A percentile compares a stretch with the other conserved stretches of the same genome.
These are phyloP conservation scores for Pseudocheirus occidentalis DNA, from an alignment of 2,797 vertebrate species.

Conservation along the genomic window DNA sequence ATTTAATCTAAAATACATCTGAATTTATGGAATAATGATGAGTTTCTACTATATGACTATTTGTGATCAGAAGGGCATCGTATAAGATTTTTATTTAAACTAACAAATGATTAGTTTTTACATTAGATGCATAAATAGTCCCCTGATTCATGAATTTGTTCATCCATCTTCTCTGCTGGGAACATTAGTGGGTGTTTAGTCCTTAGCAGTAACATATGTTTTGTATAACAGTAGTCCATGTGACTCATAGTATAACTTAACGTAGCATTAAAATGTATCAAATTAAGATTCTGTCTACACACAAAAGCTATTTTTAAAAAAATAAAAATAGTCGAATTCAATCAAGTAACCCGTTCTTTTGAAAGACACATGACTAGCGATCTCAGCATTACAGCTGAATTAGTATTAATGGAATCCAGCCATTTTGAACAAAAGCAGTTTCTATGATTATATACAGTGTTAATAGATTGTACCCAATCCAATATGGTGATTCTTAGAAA, in stretches of 20 bases:
- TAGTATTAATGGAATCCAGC: conserved; percentile 7
- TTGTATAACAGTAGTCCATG: conserved; percentile 38
- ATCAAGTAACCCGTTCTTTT: conserved; percentile 56
- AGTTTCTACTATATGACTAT: background rate
- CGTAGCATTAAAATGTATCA: conserved; percentile 51
- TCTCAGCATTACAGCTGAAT: background rate
- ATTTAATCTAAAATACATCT: background rate
- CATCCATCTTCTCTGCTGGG: background rate
- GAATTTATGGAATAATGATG: background rate
- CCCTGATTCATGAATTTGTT: background rate
- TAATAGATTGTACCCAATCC: background rate
- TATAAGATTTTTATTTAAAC: conserved; percentile 49
- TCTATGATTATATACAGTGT: conserved; percentile 5
- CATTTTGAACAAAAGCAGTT: conserved; percentile 10
- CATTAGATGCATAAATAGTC: conserved; percentile 37
- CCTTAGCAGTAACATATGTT: conserved; percentile 27
- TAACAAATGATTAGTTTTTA: conserved; percentile 60
- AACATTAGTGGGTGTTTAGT: background rate
- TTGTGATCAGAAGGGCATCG: background rate
- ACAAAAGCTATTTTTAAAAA: conserved; percentile 63
- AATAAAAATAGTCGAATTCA: conserved; percentile 53
- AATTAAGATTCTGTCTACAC: conserved; percentile 61
- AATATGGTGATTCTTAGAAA: conserved; percentile 5
- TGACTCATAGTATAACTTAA: conserved; percentile 44
- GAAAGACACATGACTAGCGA: conserved; percentile 2